Base-by-base conservation (phyloP, 1,140 invertebrate genomes). In the Saccostrea echinata region DNA sequence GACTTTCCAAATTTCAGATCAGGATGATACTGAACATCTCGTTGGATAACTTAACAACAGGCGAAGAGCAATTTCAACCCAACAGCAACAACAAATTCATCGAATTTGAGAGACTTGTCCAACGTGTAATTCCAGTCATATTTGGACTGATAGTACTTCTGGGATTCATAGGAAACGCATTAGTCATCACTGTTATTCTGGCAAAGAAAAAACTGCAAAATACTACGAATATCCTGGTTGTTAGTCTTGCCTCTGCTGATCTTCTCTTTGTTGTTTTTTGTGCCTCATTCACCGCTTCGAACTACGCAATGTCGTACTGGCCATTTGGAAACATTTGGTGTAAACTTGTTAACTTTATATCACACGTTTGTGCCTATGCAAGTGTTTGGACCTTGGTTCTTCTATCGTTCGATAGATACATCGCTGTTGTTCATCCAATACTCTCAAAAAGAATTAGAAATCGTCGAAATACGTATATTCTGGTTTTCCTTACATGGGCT, bases 341-440 rank as follows among this genome's bases (percentile, higher is more conserved):
- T 33, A 57, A 68, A 68, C 12, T 85, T 27, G 33, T 43, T 18
- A 57, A 57, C 18, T 64, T 57, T 35, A 16, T 64, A 16, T 35
- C 35, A 4, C 30, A 57, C n/a, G 84, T 85, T 0, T 61, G 53
- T n/a, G 30, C 53, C 8, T 68, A 43, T 85, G 57, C 30, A 6
- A 85, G 30, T 3, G 33, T 85, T 0, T 85, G 61, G 30, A 85
- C 84, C 16, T 55, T 85, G 33, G 84, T 85, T 3, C 57, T 85
- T 43, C 11, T 85, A 9, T 85, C 84, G 0, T 13, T 85, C 9
- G 53, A 57, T 33, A 64, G 84, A 85, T 85, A 35, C 21, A 16
- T 57, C n/a, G 84, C 84, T 85, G 35, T 85, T 33, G 53, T 85
- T 18, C 55, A 85, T n/a, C 84, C 84, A 3, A 30, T 85, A 11